Evolutionary conservation across 2,797 vertebrate species (phyloP), one percentile per base, ranked within the genome.

Genomic region (Mus minutoides): DNA sequence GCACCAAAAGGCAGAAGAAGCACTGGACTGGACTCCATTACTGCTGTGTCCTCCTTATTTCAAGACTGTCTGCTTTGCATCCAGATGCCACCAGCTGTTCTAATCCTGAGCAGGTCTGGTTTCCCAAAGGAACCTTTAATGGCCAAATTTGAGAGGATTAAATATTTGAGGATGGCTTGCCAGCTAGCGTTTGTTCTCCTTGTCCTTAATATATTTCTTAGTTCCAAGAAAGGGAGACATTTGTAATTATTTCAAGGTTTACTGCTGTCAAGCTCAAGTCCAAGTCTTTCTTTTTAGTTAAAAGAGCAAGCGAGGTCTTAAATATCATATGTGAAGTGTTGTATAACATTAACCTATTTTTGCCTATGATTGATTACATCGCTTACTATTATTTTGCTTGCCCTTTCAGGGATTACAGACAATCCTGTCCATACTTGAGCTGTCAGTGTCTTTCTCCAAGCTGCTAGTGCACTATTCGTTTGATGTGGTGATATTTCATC

Each of bases 401-500:
- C 94, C 0, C 90, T 97, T 98, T 37, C 95, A 99, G 99, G 99
- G 99, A 24, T 99, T 99, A 88, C 98, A 98, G 97, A 98, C 99
- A 76, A 98, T 99, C 37, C 88, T 99, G 97, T 98, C 99, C 96
- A 98, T 99, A 97, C 98, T 99, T 97, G 99, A 99, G 21, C 98
- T 99, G 62, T 99, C 99, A 58, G 98, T 98, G 0, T 98, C 98
- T 90, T 99, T 99, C 54, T 99, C 99, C 75, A 99, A 98, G 62
- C 98, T 99, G 60, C 98, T 99, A 83, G 97, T 99, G 94, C 98
- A 98, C 60, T 98, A 99, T 94, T 98, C 99, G 62, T 99, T 99
- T 79, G 99, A 99, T 95, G 98, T 98, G 16, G 99, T 99, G 16
- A 98, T 99, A 98, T 99, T 99, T 98, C 98, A 98, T 76, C 99